Evolutionary conservation across 2,888 invertebrate species (phyloP).

Genomic region (Resseliella maxima): DNA sequence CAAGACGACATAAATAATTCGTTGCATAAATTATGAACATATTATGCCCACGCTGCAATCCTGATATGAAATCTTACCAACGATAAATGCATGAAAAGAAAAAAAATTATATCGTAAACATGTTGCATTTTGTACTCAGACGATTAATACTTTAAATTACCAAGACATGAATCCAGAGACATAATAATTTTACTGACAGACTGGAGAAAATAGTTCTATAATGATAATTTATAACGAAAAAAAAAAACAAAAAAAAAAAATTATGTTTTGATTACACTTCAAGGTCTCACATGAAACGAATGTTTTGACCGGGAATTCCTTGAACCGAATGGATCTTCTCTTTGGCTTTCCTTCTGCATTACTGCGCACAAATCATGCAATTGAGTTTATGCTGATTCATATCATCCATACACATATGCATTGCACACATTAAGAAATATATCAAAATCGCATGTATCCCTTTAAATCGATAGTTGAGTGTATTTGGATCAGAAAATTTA

Average conservation of each 20-base stretch:
- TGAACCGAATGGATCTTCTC: background rate
- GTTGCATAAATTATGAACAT: slow-evolving; percentile 37
- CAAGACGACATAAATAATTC: background rate
- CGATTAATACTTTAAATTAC: background rate
- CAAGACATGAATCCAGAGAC: slow-evolving; percentile 1
- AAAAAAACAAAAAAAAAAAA: no score
- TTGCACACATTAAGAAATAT: background rate
- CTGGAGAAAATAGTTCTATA: background rate
- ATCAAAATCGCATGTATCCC: background rate
- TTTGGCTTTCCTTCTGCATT: background rate
- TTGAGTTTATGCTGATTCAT: background rate
- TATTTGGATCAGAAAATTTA: background rate
- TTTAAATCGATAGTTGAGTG: background rate
- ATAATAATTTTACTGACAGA: background rate
- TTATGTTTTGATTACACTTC: slow-evolving; percentile 18
- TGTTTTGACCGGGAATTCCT: background rate
- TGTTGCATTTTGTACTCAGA: background rate
- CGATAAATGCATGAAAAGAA: no score
- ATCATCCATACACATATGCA: background rate
- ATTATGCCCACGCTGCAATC: background rate
- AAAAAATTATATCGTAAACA: background rate
- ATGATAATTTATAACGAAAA: slow-evolving; percentile 16
- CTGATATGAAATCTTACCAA: slow-evolving; percentile 19
- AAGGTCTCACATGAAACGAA: background rate
- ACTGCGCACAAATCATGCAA: background rate